Evolutionary conservation across 2,888 invertebrate genomes (phyloP).

Genomic region (Taenaris catops): DNA sequence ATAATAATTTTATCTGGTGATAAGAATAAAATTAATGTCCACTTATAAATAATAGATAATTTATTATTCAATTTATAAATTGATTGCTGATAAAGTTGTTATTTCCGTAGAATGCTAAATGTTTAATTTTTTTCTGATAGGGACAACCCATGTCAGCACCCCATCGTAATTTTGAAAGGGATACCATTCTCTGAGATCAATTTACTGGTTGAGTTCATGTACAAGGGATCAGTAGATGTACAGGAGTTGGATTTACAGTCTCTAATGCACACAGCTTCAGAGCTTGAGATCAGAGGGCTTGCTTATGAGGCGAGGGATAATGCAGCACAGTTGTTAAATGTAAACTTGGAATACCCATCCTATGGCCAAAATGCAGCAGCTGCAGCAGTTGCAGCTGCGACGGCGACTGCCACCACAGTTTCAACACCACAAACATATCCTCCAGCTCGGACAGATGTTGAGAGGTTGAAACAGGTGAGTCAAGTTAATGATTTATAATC

Average conservation of each 20-base stretch:
- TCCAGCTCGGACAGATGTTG: constrained; percentile 65
- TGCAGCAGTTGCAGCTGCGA: constrained; percentile 28
- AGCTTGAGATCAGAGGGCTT: constrained; percentile 83
- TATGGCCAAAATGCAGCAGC: constrained; percentile 50
- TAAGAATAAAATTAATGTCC: constrained; percentile 28
- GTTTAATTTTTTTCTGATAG: constrained; percentile 36
- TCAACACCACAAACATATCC: constrained; percentile 40
- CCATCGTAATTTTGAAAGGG: constrained; percentile 85
- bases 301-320: constrained; percentile 80
- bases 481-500: constrained; percentile 1
- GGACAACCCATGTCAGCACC: constrained; percentile 87
- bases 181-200: constrained; percentile 84
- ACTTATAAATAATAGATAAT: constrained; percentile 24
- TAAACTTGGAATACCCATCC: constrained; percentile 71
- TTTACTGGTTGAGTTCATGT: constrained; percentile 84
- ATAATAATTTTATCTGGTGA: constrained; percentile 30
- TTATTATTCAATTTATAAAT: constrained; percentile 23
- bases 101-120: constrained; percentile 14
- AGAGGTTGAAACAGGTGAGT: constrained; percentile 69
- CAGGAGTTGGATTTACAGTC: constrained; percentile 82
- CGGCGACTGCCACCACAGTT: constrained; percentile 23
- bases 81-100: constrained; percentile 21
- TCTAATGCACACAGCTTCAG: constrained; percentile 83
- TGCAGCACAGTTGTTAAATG: constrained; percentile 75
- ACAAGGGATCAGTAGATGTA: constrained; percentile 84